phyloP scores from a whole-genome alignment of 92 coral and sea anemone species.

The Chrysogorgia sp. region DNA sequence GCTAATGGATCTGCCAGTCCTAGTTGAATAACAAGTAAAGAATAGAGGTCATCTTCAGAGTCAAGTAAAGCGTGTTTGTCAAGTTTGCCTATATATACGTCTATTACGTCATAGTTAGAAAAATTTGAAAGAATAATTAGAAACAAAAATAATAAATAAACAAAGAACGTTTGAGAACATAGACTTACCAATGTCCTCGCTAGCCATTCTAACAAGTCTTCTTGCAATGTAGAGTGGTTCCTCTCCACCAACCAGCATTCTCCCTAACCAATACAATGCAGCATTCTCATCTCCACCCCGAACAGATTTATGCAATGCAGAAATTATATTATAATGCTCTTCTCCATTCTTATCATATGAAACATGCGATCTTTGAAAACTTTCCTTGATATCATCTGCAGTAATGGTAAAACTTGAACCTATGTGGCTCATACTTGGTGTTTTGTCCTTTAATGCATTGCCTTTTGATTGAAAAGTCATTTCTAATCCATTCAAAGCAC shows the following conservation, averaged over 20 bases:
- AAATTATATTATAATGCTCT: slow-evolving; percentile 90
- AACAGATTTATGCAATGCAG: slow-evolving; percentile 95
- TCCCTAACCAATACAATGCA: slow-evolving; percentile 91
- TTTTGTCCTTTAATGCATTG: neutral
- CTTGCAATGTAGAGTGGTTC: slow-evolving; percentile 91
- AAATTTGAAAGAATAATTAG: no score
- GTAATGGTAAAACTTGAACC: slow-evolving; percentile 41
- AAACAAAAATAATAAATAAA: no score
- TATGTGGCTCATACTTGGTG: neutral
- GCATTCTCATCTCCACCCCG: slow-evolving; percentile 97
- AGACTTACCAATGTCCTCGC: slow-evolving; percentile 95
- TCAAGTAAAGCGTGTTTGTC: no score
- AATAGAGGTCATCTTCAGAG: no score
- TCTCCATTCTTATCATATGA: slow-evolving; percentile 91
- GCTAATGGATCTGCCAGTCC: slow-evolving; percentile 97
- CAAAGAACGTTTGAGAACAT: neutral
- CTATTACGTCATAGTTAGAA: no score
- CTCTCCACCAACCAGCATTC: slow-evolving; percentile 98
- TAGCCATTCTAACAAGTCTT: slow-evolving; percentile 88
- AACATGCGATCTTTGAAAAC: slow-evolving; percentile 85
- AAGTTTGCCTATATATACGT: no score
- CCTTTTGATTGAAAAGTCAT: slow-evolving; percentile 91
- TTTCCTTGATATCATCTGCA: slow-evolving; percentile 81
- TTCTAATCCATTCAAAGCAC: slow-evolving; percentile 92
- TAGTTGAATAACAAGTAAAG: slow-evolving; percentile 20